Base-by-base conservation (phyloP, 2,797 vertebrate genomes). In the Notolabrus celidotus region DNA sequence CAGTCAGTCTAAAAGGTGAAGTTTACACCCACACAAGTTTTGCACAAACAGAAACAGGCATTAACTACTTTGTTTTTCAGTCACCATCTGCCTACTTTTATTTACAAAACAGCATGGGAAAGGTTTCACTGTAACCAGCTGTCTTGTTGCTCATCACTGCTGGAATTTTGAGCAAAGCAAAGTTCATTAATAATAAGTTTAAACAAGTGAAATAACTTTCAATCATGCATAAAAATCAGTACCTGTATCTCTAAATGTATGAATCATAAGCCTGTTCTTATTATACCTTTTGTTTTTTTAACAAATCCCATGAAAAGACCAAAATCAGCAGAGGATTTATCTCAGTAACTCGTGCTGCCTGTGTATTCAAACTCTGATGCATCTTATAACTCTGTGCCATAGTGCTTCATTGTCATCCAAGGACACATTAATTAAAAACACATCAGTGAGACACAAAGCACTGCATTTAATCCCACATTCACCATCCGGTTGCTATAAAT, bases 1-100 rank as follows among this genome's bases (percentile, higher is more conserved):
- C 77, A 95, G 93, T 61, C 97, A 96, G 90, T 95, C 96, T 23
- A 97, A 98, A 90, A 99, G 97, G 98, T 99, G 67, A 71, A 3
- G 9, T 55, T 74, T 17, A 49, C 29, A 47, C 27, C 22, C n/a
- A 47, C 43, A 10, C 49, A 10, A 50, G 33, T 43, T 41, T n/a
- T 33, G 20, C 34, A 39, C 10, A 25, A 19, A 17, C 42, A 71
- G 7, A 45, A 47, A 47, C 14, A 33, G 47, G 27, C 33, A 3
- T 38, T 31, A 20, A 25, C 3, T 27, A 22, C 20, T n/a, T n/a
- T 36, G 29, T 4, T 34, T 42, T 34, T 14, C n/a, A 45, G n/a
- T 64, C 51, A 34, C 45, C 52, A 71, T 45, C 65, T 66, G 58
- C 55, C 19, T 43, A 11, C 58, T 34, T 43, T 43, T 58, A n/a